Evolutionary conservation across 2,797 vertebrate genomes (phyloP), one percentile per base, ranked within the genome.

Genomic region (Apodemus agrarius): DNA sequence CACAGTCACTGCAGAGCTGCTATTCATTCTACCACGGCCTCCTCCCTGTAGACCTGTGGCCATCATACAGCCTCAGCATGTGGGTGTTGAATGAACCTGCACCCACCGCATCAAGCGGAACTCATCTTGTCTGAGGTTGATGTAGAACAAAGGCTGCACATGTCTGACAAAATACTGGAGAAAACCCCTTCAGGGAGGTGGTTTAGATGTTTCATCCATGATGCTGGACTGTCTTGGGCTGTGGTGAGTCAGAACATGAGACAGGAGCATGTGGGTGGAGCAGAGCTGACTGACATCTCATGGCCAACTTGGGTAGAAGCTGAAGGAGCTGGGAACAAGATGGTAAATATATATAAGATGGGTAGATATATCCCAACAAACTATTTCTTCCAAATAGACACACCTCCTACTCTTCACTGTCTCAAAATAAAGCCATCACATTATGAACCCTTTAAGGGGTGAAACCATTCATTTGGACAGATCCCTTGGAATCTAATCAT

Each of bases 11-110:
- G 26, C 34, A 65, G 79, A 52, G 17, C 61, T 90, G 24, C 72
- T 4, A 43, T 43, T 57, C 16, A 19, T 85, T 75, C 49, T 65
- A 4, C 31, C 17, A 3, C 0, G 4, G 29, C 19, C 69, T 82
- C 24, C 13, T 34, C 2, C 61, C 52, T 16, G 43, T 2, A 19
- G 46, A 84, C 7, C 24, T 72, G 80, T 43, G 54, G 46, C 22
- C 84, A n/a, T 49, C 61, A n/a, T 4, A 49, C 19, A 67, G n/a
- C 3, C 46, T 52, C 34, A 54, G 46, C 75, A 29, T 6, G 8
- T 26, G 17, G 17, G 21, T 59, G 37, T n/a, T 59, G 14, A 61
- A 4, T 0, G 40, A 29, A n/a, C 3, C 31, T 24, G 63, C 1
- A 8, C 10, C 37, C 1, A 8, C 10, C 37, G 3, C 59, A 65